Evolutionary conservation across 2,113 vertebrate genomes (phyloP), one percentile per base, ranked within the genome.

Genomic region (Condylura cristata): DNA sequence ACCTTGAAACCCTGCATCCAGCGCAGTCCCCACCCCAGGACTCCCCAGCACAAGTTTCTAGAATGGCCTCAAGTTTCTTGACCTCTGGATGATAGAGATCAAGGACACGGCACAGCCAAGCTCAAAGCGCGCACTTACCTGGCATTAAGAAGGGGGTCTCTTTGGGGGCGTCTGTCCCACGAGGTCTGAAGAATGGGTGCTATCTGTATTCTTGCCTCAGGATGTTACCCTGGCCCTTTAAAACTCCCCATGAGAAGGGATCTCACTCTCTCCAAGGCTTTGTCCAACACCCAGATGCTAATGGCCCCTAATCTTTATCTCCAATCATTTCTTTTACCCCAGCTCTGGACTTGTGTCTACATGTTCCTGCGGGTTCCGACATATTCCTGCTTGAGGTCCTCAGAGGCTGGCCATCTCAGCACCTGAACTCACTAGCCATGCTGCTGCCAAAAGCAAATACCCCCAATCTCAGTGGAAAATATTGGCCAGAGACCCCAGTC

Each of bases 51-150:
- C 37, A n/a, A 3, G 7, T 17, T 74, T 11, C 3, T 1, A n/a
- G 71, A 60, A 30, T 1, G 11, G 53, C 41, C n/a, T n/a, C n/a
- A n/a, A n/a, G n/a, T n/a, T n/a, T n/a, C n/a, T n/a, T n/a, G n/a
- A n/a, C n/a, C n/a, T n/a, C n/a, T 32, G 18, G 66, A 2, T 24
- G 10, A 1, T n/a, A 7, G 1, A 18, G 41, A 41, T 0, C 0
- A 32, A 34, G 74, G 46, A 66, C 18, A 3, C 6, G 3, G 37
- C 34, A 53, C 2, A 11, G 83, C 17, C 4, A 2, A 60, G n/a
- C 65, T 22, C 48, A 7, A 56, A 41, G 58, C 28, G 22, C 28
- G 3, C 0, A 56, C 0, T 1, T 28, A 3, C 48, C 65, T 17
- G 34, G 13, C 2, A 0, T 7, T 1, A 48, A 16, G 71, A 70